Evolutionary conservation across 2,888 invertebrate species (phyloP).

Genomic region (Mesorhabditis sp.): DNA sequence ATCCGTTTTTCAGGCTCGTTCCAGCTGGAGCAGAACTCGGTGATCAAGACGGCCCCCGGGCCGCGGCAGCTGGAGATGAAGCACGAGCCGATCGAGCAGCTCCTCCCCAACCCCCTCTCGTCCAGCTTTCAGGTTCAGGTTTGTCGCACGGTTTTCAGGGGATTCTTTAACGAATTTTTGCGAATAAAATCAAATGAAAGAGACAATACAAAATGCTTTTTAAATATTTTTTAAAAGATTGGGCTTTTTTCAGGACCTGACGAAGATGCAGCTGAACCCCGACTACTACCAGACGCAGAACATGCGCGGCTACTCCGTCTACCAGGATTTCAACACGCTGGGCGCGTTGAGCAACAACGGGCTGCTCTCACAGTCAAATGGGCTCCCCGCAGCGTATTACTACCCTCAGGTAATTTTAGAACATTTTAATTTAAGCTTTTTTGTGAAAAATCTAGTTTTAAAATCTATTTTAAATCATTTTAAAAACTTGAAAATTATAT

Average conservation of each 20-base stretch:
- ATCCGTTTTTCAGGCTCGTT: slow-evolving; percentile 15
- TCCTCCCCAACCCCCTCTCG: slow-evolving; percentile 44
- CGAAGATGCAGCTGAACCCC: slow-evolving; percentile 49
- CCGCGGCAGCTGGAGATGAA: slow-evolving; percentile 38
- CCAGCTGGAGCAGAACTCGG: slow-evolving; percentile 45
- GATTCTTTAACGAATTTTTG: no score
- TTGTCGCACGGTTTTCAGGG: no score
- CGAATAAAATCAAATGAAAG: no score
- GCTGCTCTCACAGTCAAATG: slow-evolving; percentile 9
- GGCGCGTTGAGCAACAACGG: slow-evolving; percentile 7
- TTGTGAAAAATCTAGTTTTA: background rate
- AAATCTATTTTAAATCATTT: slow-evolving; percentile 9
- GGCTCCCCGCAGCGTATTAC: slow-evolving; percentile 11
- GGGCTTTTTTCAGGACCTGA: slow-evolving; percentile 39
- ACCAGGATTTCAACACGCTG: slow-evolving; percentile 10
- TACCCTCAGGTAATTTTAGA: slow-evolving; percentile 7
- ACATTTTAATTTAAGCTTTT: no score
- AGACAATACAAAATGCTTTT: no score
- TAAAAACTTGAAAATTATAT: no score
- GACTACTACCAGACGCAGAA: slow-evolving; percentile 37
- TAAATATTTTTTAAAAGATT: no score
- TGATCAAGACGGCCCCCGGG: slow-evolving; percentile 57
- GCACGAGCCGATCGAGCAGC: slow-evolving; percentile 54
- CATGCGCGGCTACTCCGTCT: slow-evolving; percentile 27
- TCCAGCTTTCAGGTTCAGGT: slow-evolving; percentile 11